These are phyloP conservation scores for Eupsilia transversa DNA, from an alignment of 2,888 invertebrate genomes.

Conservation along the genomic window DNA sequence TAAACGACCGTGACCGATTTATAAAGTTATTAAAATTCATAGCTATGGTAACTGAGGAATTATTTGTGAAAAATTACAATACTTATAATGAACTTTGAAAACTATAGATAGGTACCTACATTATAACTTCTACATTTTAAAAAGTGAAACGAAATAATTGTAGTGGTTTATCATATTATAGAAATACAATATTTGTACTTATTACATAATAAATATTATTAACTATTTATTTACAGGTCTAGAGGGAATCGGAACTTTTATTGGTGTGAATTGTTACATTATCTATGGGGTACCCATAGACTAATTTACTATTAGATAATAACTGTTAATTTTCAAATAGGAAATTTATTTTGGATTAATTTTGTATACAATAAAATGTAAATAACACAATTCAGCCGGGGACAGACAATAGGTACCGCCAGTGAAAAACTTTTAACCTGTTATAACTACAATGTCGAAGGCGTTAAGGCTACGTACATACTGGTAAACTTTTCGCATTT, in stretches of 20 bases:
- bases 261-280: constrained; percentile 19
- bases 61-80: constrained; percentile 44
- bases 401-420: no score
- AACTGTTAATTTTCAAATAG: constrained; percentile 13
- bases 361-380: neutral
- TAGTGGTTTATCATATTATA: constrained; percentile 26
- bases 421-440: no score
- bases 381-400: neutral
- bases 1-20: constrained; percentile 53
- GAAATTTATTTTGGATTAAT: constrained; percentile 10
- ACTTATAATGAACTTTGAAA: constrained; percentile 50
- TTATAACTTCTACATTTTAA: constrained; percentile 34
- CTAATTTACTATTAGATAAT: neutral
- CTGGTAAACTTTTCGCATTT: constrained; percentile 3
- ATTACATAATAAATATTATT: constrained; percentile 41
- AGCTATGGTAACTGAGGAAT: constrained; percentile 62
- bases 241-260: constrained; percentile 25
- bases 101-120: constrained; percentile 37
- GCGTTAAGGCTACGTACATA: neutral
- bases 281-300: constrained; percentile 11
- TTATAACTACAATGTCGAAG: neutral
- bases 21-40: constrained; percentile 55
- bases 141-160: constrained; percentile 38
- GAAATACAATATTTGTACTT: constrained; percentile 57
- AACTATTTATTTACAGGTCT: constrained; percentile 55